These are phyloP conservation scores for Koerneria pararmatus DNA, from an alignment of 2,888 invertebrate genomes.

Conservation along the genomic window DNA sequence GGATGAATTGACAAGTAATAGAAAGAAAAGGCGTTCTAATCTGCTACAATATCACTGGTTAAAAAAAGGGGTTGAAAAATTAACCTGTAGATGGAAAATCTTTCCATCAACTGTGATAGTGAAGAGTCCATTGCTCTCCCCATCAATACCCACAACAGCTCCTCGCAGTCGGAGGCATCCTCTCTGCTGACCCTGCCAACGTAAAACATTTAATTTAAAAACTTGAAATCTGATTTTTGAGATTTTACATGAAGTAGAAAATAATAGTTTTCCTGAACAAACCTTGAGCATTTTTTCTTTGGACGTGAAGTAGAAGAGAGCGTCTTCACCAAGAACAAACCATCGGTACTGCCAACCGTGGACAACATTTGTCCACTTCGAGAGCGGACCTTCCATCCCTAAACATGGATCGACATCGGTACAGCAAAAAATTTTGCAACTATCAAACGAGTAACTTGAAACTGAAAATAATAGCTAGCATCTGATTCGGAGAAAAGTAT, in stretches of 20 bases:
- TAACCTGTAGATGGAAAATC: constrained; percentile 90
- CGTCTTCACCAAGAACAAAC: constrained; percentile 94
- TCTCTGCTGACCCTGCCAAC: constrained; percentile 17
- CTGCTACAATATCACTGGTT: not conserved
- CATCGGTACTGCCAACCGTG: constrained; percentile 97
- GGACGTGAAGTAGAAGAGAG: constrained; percentile 87
- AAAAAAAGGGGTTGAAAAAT: too few relatives aligned
- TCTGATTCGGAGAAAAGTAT: too few relatives aligned
- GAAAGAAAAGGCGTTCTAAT: too few relatives aligned
- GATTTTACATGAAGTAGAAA: too few relatives aligned
- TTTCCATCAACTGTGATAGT: constrained; percentile 98
- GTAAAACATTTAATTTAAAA: too few relatives aligned
- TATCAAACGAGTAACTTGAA: too few relatives aligned
- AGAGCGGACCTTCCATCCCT: constrained; percentile 80
- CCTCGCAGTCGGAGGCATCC: constrained; percentile 68
- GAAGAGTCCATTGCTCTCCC: constrained; percentile 89
- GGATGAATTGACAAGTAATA: too few relatives aligned
- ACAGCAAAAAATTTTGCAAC: not conserved
- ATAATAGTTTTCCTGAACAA: too few relatives aligned
- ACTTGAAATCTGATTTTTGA: too few relatives aligned
- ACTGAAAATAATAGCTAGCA: too few relatives aligned
- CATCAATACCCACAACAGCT: constrained; percentile 93
- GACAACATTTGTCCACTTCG: constrained; percentile 96
- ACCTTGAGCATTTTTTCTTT: constrained; percentile 76
- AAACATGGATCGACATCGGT: not conserved